Evolutionary conservation across 2,888 invertebrate genomes (phyloP), one percentile per base, ranked within the genome.

Genomic region (Conops quadrifasciatus): DNA sequence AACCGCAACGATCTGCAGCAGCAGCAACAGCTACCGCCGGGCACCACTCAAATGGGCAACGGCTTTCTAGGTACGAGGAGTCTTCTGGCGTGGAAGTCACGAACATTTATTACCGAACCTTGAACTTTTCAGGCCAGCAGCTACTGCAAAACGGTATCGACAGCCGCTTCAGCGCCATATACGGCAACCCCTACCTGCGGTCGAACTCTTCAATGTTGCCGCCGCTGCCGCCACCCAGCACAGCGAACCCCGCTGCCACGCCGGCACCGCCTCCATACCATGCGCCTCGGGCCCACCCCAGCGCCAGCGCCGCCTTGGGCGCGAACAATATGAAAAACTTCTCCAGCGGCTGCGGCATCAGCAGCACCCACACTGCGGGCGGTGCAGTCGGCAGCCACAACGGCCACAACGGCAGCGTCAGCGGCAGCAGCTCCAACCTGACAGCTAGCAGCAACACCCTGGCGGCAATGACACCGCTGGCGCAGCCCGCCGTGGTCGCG

Each of bases 141-240:
- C 78, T 86, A 70, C 79, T 86, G 64, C 86, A 86, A 77, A 86
- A 86, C 73, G 86, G 86, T 74, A 84, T 84, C 72, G 84, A 84
- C 62, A 83, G 84, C 62, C 88, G 95, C 75, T 96, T 93, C 84
- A 94, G 94, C 66, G 95, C 96, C 49, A 92, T 94, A 9, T 96
- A 96, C 81, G 94, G 94, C 71, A 96, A 96, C 86, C 95, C 95
- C 1, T 95, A 95, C 85, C 87, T 95, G 75, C 88, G 95, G 81
- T 91, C 90, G 72, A 90, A 90, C 64, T 90, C 89, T 74, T 89
- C 85, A 73, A 84, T 85, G 73, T 82, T 86, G 83, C 84, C 86
- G 85, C 86, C 86, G 70, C 80, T 87, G 79, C 90, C 88, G 82
- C 90, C 88, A 71, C 90, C 87, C 78, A 90, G 87, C 85, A 93